A percentile compares a stretch with the other conserved stretches of the same genome.
These are phyloP conservation scores for Odobenus rosmarus DNA, from an alignment of 2,113 vertebrate genomes.

Conservation along the genomic window DNA sequence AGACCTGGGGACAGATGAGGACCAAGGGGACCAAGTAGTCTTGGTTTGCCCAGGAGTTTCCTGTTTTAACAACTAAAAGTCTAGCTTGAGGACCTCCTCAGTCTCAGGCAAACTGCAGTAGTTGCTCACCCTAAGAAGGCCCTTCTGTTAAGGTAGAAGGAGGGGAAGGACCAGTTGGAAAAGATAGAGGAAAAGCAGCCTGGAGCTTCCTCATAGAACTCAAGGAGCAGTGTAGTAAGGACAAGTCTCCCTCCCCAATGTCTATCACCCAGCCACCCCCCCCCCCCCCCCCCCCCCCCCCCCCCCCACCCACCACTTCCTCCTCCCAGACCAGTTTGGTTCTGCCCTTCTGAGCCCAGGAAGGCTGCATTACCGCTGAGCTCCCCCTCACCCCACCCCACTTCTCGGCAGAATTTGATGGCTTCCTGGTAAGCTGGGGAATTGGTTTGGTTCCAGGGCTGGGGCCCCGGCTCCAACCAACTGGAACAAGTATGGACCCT, in stretches of 20 bases:
- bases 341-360: neutral
- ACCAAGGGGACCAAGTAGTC: neutral
- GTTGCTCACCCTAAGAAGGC: neutral
- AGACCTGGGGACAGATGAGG: neutral
- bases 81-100: neutral
- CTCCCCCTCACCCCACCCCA: neutral
- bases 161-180: neutral
- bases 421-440: neutral
- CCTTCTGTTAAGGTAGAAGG: neutral
- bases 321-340: neutral
- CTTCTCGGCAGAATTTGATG: neutral
- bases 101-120: neutral
- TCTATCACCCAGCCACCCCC: too few species aligned
- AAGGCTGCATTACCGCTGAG: conserved; percentile 29
- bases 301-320: neutral
- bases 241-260: neutral
- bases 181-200: neutral
- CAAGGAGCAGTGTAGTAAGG: neutral
- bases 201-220: neutral
- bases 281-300: too few species aligned
- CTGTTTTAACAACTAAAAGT: neutral
- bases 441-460: neutral
- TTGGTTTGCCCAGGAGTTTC: neutral
- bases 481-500: neutral
- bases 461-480: neutral